A percentile compares a stretch with the other conserved stretches of the same genome.
phyloP scores from a whole-genome alignment of 2,797 vertebrate species.

The Melanotaenia boesemani region DNA sequence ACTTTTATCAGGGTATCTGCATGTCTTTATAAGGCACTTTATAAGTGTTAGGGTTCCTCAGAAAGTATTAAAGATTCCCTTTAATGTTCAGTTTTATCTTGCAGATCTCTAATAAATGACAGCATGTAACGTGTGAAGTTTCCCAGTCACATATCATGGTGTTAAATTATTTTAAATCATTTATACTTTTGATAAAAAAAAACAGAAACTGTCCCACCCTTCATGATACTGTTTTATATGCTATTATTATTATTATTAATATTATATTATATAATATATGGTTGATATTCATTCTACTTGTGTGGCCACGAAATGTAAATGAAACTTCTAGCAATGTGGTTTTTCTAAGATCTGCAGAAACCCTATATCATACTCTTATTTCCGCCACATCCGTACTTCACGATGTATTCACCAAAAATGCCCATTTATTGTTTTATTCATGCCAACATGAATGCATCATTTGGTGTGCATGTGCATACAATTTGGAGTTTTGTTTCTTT shows the following conservation, averaged over 20 bases:
- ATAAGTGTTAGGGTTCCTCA: not conserved
- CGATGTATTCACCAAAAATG: not conserved
- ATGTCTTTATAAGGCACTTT: not conserved
- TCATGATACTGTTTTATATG: too few relatives aligned
- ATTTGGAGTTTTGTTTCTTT: not conserved
- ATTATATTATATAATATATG: too few relatives aligned
- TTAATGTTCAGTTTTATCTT: too few relatives aligned
- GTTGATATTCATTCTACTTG: too few relatives aligned
- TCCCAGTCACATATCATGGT: too few relatives aligned
- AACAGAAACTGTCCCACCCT: too few relatives aligned
- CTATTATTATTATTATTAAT: too few relatives aligned
- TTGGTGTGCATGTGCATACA: not conserved
- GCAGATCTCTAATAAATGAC: too few relatives aligned
- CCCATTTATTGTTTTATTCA: not conserved
- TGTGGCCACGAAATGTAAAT: not conserved
- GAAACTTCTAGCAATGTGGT: not conserved
- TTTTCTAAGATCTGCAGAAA: not conserved
- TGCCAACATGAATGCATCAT: not conserved
- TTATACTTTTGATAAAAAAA: too few relatives aligned
- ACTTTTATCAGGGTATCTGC: constrained; percentile 7
- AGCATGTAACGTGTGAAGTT: too few relatives aligned
- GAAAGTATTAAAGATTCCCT: too few relatives aligned
- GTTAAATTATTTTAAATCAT: too few relatives aligned
- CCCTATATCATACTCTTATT: not conserved
- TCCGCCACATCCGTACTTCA: not conserved